phyloP scores from a whole-genome alignment of 2,888 invertebrate species.

The Rhabditophanes sp. region DNA sequence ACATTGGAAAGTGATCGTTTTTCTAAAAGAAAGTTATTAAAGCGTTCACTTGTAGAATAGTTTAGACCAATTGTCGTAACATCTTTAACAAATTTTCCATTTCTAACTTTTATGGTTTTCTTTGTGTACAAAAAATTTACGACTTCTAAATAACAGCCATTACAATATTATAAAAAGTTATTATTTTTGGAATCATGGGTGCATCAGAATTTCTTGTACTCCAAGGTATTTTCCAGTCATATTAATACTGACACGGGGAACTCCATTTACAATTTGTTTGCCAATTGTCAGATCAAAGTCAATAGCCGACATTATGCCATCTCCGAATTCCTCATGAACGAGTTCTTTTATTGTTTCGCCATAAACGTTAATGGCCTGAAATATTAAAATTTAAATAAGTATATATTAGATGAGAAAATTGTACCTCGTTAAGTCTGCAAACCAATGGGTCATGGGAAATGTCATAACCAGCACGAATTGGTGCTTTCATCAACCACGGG shows the following conservation, averaged over 20 bases:
- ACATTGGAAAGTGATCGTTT: no score
- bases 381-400: conserved; percentile 1
- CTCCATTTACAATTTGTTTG: no score
- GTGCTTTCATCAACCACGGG: conserved; percentile 13
- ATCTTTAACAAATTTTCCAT: no score
- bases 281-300: conserved; percentile 18
- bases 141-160: no score
- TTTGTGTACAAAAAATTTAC: no score
- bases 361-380: conserved; percentile 17
- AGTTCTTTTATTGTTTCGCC: conserved; percentile 22
- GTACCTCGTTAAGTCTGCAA: conserved; percentile 15
- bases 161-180: no score
- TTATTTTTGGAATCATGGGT: no score
- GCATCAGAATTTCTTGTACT: conserved; percentile 17
- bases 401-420: conserved; percentile 1
- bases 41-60: no score
- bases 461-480: conserved; percentile 7
- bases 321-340: conserved; percentile 27
- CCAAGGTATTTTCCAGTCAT: conserved; percentile 18
- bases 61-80: no score
- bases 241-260: conserved; percentile 15
- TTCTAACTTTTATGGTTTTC: no score
- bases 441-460: conserved; percentile 12
- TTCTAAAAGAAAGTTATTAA: no score
- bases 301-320: conserved; percentile 27